Evolutionary conservation across 2,113 vertebrate species (phyloP), one percentile per base, ranked within the genome.

Genomic region (Geococcyx californianus): DNA sequence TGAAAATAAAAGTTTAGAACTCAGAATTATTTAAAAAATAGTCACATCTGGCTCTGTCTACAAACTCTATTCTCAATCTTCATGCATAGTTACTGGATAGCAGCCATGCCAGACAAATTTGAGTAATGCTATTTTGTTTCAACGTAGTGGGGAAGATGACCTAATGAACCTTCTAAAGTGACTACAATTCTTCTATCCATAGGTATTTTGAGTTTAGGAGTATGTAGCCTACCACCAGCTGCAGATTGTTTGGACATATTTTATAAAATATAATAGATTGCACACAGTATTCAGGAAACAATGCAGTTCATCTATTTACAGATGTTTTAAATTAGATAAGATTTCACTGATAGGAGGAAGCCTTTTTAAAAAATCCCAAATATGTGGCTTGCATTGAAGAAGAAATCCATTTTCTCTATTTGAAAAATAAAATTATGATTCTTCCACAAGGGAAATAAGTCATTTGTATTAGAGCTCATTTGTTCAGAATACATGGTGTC

Each of bases 381-480:
- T 42, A 25, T 7, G 9, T 86, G 17, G 3, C 23, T 76, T 70
- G 12, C 1, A 1, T 10, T 52, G 10, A 82, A 95, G 89, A 84
- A 29, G 7, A 0, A 90, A 64, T 77, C 17, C 3, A 44, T 56
- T 60, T 67, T 80, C 83, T 88, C 1, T 2, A 34, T 94, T 42
- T 42, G n/a, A 64, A 70, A 59, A 80, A 54, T 40, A 20, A 4
- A 91, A 56, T 91, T 95, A 91, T 62, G 90, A 89, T 79, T 90
- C 82, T 19, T 52, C 5, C 28, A 54, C 11, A 90, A 94, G 4
- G 2, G 16, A 42, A 72, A 81, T 69, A 81, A 81, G 59, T 74
- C 1, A 90, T 90, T 96, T 97, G 64, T 59, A 66, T 92, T 34
- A 84, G 64, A 86, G 80, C 6, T 85, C 13, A 84, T 90, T 96